Base-by-base conservation (phyloP, 2,888 invertebrate species). In the Ischnura elegans region DNA sequence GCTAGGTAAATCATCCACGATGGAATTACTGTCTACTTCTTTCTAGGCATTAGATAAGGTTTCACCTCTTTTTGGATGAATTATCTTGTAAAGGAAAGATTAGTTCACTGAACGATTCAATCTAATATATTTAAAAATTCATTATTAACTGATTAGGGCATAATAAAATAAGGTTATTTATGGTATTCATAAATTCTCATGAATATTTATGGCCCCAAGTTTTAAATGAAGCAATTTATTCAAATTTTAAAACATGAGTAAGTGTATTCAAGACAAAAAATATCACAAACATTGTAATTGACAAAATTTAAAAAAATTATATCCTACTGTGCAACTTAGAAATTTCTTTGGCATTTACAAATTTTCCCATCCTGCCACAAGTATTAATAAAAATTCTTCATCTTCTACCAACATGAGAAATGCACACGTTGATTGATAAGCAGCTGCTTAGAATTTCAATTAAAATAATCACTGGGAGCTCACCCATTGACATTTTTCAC, bases 241-340 rank as follows among this genome's bases (percentile, higher is more conserved):
- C 25, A 61, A 36, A 61, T 90, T 55, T 90, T 90, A 61, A 90
- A 90, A 90, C 61, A 66, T 90, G 43, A 61, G 90, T 36, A 61
- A 61, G 61, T 43, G 55, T 61, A 61, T 61, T 36, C 90, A 61
- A 90, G 43, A 61, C 43, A 90, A 90, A 76, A 87, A 90, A 90
- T 90, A 90, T 90, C 90, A 90, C 90, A 90, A 90, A 90, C 55
- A 61, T 85, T 85, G 29, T 90, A 90, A 90, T 90, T 90, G 90
- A 90, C 90, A 66, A 90, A 90, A 87, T 61, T 90, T 90, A 45
- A 25, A 66, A 90, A 43, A 76, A 66, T 61, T 61, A 61, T 66
- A 25, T 61, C 25, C 61, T 61, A n/a, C 42, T 66, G 90, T 61
- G 90, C 90, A 90, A 90, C 45, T 66, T 90, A 90, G 55, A 90